Evolutionary conservation across 2,113 vertebrate genomes (phyloP).

Genomic region (Nannospalax galili): DNA sequence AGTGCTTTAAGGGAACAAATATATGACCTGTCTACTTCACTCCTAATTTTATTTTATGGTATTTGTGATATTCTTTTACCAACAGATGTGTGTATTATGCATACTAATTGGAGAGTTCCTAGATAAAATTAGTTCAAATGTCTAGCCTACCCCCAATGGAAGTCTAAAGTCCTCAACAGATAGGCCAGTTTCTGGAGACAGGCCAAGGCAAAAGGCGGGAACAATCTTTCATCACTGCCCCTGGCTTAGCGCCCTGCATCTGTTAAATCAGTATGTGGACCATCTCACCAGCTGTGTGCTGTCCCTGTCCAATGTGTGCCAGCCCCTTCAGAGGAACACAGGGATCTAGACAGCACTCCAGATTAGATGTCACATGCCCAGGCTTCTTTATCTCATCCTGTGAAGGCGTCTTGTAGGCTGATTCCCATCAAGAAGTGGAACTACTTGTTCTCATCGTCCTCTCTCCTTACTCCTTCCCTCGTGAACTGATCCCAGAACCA

Average conservation of each 20-base stretch:
- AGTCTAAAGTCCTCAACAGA: not conserved
- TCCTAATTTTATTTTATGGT: conserved; percentile 26
- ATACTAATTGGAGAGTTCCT: not conserved
- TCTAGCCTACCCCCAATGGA: not conserved
- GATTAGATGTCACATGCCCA: not conserved
- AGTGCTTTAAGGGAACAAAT: not conserved
- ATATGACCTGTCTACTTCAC: not conserved
- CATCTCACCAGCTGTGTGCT: not conserved
- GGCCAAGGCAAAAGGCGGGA: not conserved
- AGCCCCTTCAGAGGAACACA: not conserved
- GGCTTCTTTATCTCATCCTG: not conserved
- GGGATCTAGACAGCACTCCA: not conserved
- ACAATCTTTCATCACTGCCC: no score
- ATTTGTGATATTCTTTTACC: not conserved
- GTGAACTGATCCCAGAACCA: not conserved
- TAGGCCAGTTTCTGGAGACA: not conserved
- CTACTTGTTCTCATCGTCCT: not conserved
- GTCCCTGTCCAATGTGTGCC: not conserved
- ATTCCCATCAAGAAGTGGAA: not conserved
- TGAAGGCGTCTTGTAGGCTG: not conserved
- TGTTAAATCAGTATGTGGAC: not conserved
- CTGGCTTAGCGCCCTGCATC: not conserved
- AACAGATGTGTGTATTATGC: not conserved
- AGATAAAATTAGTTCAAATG: not conserved
- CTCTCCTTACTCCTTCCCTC: not conserved